Percentiles rank a stretch among this genome's conserved stretches.
Conservation (phyloP, 2,888 invertebrate species). For the Thecophora atra region DNA sequence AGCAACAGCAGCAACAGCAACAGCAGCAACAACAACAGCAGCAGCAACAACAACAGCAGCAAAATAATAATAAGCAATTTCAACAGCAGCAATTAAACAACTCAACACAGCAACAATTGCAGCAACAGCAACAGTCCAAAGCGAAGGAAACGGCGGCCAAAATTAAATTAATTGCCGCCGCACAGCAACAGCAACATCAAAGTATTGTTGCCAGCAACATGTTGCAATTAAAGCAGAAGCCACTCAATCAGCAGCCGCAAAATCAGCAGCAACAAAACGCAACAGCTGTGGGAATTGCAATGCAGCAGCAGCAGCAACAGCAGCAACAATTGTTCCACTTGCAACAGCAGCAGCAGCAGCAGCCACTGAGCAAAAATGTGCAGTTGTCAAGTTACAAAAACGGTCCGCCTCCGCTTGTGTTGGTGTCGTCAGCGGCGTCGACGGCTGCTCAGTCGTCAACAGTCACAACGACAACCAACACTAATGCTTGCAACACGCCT, state of each 20-base stretch:
- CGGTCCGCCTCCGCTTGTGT: slow-evolving; percentile 55
- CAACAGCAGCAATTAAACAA: slow-evolving; percentile 8
- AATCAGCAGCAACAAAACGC: slow-evolving; percentile 34
- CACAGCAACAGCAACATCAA: slow-evolving; percentile 47
- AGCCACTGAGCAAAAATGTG: slow-evolving; percentile 25
- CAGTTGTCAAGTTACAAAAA: slow-evolving; percentile 39
- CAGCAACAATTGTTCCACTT: slow-evolving; percentile 31
- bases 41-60: slow-evolving; percentile 34
- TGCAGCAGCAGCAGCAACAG: slow-evolving; percentile 38
- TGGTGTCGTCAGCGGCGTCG: slow-evolving; percentile 40
- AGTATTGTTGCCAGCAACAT: slow-evolving; percentile 37
- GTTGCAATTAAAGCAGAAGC: slow-evolving; percentile 44
- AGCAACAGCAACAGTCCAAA: slow-evolving; percentile 42
- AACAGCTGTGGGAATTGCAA: slow-evolving; percentile 15
- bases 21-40: slow-evolving; percentile 30
- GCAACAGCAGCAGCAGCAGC: slow-evolving; percentile 41
- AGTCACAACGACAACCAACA: slow-evolving; percentile 44
- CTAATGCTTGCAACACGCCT: slow-evolving; percentile 44
- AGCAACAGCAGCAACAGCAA: slow-evolving; percentile 34
- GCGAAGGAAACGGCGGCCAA: slow-evolving; percentile 38
- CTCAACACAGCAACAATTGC: slow-evolving; percentile 1
- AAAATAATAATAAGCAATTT: slow-evolving; percentile 16
- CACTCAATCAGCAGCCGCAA: slow-evolving; percentile 35
- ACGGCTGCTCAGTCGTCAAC: slow-evolving; percentile 47
- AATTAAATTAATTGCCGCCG: slow-evolving; percentile 38